Conservation (phyloP, 2,113 vertebrate species). For the Galbula dea region DNA sequence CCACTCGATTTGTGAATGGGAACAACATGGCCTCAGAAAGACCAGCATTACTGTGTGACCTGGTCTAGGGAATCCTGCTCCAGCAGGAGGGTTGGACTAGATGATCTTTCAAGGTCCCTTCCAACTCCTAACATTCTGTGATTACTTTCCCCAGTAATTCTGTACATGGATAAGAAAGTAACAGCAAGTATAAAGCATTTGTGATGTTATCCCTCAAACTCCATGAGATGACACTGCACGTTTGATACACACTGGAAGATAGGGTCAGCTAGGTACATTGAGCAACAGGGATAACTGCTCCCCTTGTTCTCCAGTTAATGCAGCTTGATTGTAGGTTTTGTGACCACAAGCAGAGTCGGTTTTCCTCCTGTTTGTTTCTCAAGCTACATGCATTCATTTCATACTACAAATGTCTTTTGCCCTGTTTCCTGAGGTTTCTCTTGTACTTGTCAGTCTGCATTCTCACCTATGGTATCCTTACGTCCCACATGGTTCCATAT, state of each 20-base stretch:
- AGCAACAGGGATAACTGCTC: background rate
- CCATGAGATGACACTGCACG: fast-evolving
- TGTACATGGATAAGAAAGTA: background rate
- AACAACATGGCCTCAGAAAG: background rate
- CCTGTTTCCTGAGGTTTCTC: background rate
- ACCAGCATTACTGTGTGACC: no score
- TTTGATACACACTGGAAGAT: background rate
- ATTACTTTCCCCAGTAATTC: background rate
- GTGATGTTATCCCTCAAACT: background rate
- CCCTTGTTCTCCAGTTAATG: background rate
- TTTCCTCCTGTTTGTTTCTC: background rate
- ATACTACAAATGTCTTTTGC: background rate
- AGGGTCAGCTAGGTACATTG: background rate
- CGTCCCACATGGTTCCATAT: background rate
- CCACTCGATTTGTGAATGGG: background rate
- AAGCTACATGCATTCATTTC: background rate
- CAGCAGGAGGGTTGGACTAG: no score
- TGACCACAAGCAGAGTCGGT: background rate
- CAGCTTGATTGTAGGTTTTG: background rate
- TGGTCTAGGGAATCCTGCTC: no score
- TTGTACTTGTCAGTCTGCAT: background rate
- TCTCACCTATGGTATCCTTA: background rate
- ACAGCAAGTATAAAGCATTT: background rate
- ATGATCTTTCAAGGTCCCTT: no score
- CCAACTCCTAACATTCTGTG: no score